Percentiles rank a stretch among this genome's conserved stretches.
Conservation (phyloP, 2,888 invertebrate genomes). For the Tachina grossa region DNA sequence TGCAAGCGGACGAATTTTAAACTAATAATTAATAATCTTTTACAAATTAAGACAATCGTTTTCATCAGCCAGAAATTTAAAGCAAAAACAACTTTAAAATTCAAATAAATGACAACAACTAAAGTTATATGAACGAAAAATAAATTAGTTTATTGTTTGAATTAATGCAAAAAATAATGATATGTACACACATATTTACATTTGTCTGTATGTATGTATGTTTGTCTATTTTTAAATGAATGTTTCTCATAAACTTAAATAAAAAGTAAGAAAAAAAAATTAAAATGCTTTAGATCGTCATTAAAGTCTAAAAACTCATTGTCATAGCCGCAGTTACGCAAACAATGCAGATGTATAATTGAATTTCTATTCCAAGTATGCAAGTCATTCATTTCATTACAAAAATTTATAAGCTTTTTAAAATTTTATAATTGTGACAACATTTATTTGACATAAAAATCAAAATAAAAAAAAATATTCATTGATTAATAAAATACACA, state of each 20-base stretch:
- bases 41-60: no score
- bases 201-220: not conserved
- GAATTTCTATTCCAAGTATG: conserved; percentile 22
- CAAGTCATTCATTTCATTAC: conserved; percentile 44
- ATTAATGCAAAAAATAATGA: not conserved
- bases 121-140: no score
- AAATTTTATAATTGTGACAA: conserved; percentile 17
- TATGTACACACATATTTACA: not conserved
- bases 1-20: no score
- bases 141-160: no score
- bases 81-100: no score
- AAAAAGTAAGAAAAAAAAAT: not conserved
- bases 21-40: no score
- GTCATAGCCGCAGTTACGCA: conserved; percentile 23
- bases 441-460: conserved; percentile 16
- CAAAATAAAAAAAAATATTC: conserved; percentile 20
- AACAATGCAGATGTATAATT: conserved; percentile 41
- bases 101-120: no score
- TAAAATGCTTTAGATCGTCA: not conserved
- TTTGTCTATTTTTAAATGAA: no score
- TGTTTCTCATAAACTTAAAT: no score
- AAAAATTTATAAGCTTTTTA: conserved; percentile 12
- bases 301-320: conserved; percentile 15
- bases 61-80: no score
- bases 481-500: conserved; percentile 43